Percentiles rank a stretch among this genome's conserved stretches.
phyloP scores from a whole-genome alignment of 2,888 invertebrate species.

The Pomacea canaliculata region DNA sequence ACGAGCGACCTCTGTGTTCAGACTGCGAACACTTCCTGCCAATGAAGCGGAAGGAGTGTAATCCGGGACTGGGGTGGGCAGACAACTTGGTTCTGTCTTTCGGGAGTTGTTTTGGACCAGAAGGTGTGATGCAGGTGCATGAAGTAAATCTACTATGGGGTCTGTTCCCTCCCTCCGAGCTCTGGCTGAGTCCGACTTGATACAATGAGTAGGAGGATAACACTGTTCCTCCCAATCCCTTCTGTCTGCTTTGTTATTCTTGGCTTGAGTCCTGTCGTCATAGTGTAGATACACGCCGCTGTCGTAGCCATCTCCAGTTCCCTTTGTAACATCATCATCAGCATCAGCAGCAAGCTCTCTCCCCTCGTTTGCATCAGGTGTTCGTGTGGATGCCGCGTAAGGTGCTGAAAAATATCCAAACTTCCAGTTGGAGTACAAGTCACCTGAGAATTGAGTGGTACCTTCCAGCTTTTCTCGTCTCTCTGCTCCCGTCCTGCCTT shows the following conservation, averaged over 20 bases:
- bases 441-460: not conserved
- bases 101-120: not conserved
- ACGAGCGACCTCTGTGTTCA: constrained; percentile 22
- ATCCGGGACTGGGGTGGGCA: constrained; percentile 20
- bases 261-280: not conserved
- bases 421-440: constrained; percentile 22
- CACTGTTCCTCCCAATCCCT: not conserved
- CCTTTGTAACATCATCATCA: no score
- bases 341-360: not conserved
- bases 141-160: not conserved
- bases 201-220: no score
- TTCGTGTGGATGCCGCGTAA: not conserved
- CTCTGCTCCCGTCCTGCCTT: not conserved
- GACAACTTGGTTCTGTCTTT: not conserved
- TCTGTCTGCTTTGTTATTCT: not conserved
- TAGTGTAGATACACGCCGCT: not conserved
- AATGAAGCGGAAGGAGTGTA: constrained; percentile 17
- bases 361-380: not conserved
- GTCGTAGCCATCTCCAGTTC: not conserved
- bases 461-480: not conserved
- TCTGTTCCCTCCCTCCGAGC: not conserved
- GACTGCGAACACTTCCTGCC: constrained; percentile 19
- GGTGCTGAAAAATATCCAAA: constrained; percentile 14
- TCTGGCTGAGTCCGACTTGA: no score
- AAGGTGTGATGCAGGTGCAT: not conserved